Evolutionary conservation across 1,140 invertebrate genomes (phyloP), one percentile per base, ranked within the genome.

Genomic region (Drosophila parvula): DNA sequence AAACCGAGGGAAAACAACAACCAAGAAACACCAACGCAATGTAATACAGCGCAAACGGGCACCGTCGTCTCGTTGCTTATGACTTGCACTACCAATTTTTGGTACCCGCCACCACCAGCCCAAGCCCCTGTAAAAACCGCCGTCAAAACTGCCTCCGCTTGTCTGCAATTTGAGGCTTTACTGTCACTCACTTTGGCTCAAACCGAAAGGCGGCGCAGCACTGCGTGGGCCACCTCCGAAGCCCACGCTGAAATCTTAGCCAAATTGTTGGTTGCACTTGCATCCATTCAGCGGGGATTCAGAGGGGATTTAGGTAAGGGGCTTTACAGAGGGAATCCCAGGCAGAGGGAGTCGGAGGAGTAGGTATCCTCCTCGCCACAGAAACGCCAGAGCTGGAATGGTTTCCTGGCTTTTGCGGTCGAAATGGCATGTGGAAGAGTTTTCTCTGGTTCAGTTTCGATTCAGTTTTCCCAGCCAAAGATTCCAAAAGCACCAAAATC

Each of bases 81-180:
- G 67, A 71, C 67, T 59, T 71, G 69, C 69, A 73, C 68, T 59
- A 59, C 51, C 69, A 73, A 71, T 48, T 70, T 36, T 28, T 6
- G 51, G 34, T 11, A 9, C 50, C 11, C 22, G 5, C 14, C n/a
- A 47, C n/a, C 27, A 6, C n/a, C 28, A 16, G 34, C 18, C 48
- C 59, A 63, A 62, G 34, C 61, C 51, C 34, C 77, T 71, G 43
- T 55, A 38, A 55, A 53, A 55, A 38, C 34, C 51, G 22, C 51
- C 51, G 51, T 55, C 51, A 47, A 60, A 67, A 75, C 71, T 45
- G 43, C 50, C 74, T 76, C 61, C 61, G 65, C 62, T 73, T 86
- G 79, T 82, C 82, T 60, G 67, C 83, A 76, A 82, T 86, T 86
- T 86, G 83, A 86, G 83, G 82, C 79, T 81, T 78, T 69, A 79